Conservation (phyloP, 1,140 invertebrate species). For the Ectropis grisescens region DNA sequence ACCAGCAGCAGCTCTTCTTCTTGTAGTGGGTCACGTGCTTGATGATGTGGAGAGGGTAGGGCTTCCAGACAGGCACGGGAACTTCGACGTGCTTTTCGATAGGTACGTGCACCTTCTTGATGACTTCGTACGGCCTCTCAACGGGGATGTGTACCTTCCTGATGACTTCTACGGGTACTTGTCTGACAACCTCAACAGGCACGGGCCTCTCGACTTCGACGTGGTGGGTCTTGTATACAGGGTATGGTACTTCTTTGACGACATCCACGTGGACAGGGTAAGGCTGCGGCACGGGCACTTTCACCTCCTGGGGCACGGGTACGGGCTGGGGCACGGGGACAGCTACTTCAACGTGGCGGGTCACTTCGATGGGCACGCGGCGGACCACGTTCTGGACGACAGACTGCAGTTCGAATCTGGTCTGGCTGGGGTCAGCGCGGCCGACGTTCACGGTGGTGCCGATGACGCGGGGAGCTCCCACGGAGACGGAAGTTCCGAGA, state of each 20-base stretch:
- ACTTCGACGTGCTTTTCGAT: constrained; percentile 57
- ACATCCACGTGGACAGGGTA: constrained; percentile 62
- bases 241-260: constrained; percentile 56
- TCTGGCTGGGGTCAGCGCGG: constrained; percentile 19
- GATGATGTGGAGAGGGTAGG: constrained; percentile 56
- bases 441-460: constrained; percentile 43
- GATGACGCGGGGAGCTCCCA: constrained; percentile 35
- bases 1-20: constrained; percentile 60
- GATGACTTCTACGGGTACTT: constrained; percentile 52
- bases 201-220: constrained; percentile 60
- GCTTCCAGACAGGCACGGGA: constrained; percentile 55
- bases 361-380: constrained; percentile 47
- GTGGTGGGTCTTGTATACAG: constrained; percentile 53
- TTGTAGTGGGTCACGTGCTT: constrained; percentile 62
- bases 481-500: constrained; percentile 6
- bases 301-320: constrained; percentile 51
- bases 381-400: constrained; percentile 55
- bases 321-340: constrained; percentile 49
- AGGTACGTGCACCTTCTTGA: constrained; percentile 56
- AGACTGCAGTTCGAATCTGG: constrained; percentile 52
- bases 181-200: constrained; percentile 52
- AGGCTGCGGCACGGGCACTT: constrained; percentile 58
- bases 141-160: constrained; percentile 53
- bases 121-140: constrained; percentile 55
- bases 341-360: constrained; percentile 45